Percentiles rank a stretch among this genome's conserved stretches.
Evolutionary conservation across 2,113 vertebrate genomes (phyloP).

Genomic region (Hyaena hyaena): DNA sequence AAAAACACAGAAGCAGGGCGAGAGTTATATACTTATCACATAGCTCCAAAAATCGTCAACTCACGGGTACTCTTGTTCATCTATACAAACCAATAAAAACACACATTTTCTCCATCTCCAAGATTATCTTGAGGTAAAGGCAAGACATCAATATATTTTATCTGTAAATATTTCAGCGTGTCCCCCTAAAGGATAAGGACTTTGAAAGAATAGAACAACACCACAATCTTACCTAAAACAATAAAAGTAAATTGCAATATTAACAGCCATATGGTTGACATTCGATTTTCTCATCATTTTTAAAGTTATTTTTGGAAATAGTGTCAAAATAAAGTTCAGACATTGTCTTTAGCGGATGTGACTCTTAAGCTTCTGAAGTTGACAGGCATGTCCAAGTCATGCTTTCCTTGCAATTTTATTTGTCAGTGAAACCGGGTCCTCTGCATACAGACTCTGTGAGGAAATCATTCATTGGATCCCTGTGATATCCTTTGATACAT

Average conservation of each 20-base stretch:
- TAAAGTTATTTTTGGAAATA: background rate
- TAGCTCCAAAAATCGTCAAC: background rate
- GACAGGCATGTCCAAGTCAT: rapidly evolving
- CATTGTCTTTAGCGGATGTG: rapidly evolving
- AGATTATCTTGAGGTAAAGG: background rate
- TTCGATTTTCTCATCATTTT: background rate
- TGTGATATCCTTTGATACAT: background rate
- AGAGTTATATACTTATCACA: background rate
- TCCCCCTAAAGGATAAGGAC: background rate
- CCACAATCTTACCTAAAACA: background rate
- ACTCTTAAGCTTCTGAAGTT: background rate
- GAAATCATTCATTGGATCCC: background rate
- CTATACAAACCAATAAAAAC: background rate
- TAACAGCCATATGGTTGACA: background rate
- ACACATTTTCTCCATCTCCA: background rate
- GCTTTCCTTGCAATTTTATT: background rate
- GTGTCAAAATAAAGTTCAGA: background rate
- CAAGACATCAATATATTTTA: background rate
- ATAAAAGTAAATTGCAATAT: background rate
- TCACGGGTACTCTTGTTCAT: background rate
- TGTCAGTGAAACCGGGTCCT: background rate
- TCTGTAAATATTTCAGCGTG: background rate
- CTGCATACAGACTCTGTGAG: background rate
- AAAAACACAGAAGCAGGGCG: background rate
- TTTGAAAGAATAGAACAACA: background rate